These are phyloP conservation scores for Ceriagrion tenellum DNA, from an alignment of 2,888 invertebrate species.

Conservation along the genomic window DNA sequence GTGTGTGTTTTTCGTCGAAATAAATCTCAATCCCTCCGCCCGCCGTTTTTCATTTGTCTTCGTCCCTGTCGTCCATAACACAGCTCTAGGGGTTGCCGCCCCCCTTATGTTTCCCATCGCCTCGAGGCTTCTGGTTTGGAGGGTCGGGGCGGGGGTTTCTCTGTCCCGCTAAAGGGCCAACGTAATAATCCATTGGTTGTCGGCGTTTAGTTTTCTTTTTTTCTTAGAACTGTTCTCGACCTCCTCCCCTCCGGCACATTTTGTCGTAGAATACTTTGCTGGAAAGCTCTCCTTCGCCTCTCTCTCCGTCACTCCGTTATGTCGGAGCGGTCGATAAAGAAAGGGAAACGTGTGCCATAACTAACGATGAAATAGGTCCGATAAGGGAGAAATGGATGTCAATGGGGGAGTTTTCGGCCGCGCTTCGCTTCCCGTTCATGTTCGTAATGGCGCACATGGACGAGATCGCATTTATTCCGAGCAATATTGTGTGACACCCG, in stretches of 20 bases:
- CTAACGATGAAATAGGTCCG: neutral
- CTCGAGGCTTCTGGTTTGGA: neutral
- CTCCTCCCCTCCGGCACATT: neutral
- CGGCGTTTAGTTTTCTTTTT: neutral
- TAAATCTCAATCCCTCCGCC: conserved; percentile 10
- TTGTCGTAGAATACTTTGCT: neutral
- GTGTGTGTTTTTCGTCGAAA: neutral
- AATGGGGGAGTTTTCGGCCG: neutral
- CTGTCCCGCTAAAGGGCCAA: neutral
- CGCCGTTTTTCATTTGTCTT: neutral
- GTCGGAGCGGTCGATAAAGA: neutral
- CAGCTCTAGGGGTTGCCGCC: neutral
- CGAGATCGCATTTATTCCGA: neutral
- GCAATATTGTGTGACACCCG: neutral
- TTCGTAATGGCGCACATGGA: neutral
- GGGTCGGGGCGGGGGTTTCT: neutral
- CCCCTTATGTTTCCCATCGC: neutral
- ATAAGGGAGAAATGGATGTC: neutral
- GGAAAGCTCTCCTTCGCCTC: neutral
- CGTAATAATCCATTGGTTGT: neutral
- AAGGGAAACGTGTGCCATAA: neutral
- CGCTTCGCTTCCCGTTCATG: neutral
- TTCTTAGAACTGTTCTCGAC: neutral
- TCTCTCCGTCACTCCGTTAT: neutral
- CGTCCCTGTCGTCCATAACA: neutral